These are phyloP conservation scores for Tenebrio molitor DNA, from an alignment of 1,140 invertebrate species.

Conservation along the genomic window DNA sequence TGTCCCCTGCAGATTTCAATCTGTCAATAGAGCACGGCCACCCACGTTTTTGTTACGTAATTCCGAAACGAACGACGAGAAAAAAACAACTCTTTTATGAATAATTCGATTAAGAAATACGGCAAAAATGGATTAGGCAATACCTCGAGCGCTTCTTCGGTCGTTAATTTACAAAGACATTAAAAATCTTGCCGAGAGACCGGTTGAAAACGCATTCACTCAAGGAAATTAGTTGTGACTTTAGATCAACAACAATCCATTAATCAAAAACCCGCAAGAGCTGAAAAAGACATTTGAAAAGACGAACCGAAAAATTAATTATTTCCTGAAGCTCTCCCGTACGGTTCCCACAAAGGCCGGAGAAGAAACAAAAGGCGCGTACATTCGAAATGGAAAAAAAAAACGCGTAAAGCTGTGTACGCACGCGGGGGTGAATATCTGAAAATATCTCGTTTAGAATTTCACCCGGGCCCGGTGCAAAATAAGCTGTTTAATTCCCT, in stretches of 20 bases:
- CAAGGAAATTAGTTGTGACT: conserved; percentile 44
- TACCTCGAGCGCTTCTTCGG: conserved; percentile 9
- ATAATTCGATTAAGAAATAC: conserved; percentile 36
- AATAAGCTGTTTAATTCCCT: conserved; percentile 26
- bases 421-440: no score
- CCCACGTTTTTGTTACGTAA: neutral
- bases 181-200: conserved; percentile 26
- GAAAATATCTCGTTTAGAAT: no score
- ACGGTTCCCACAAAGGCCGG: conserved; percentile 4
- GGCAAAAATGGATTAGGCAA: neutral
- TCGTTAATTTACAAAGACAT: conserved; percentile 33
- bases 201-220: conserved; percentile 23
- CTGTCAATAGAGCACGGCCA: neutral
- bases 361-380: conserved; percentile 31
- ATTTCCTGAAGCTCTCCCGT: conserved; percentile 31
- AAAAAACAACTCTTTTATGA: neutral
- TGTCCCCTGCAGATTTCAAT: conserved; percentile 28
- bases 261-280: conserved; percentile 42
- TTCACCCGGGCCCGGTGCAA: neutral
- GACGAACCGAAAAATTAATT: conserved; percentile 43
- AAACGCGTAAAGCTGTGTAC: neutral
- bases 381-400: conserved; percentile 3
- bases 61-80: conserved; percentile 5
- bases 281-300: conserved; percentile 45
- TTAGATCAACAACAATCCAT: conserved; percentile 42